These are phyloP conservation scores for Apodemus sylvaticus DNA, from an alignment of 2,113 vertebrate genomes.

Conservation along the genomic window DNA sequence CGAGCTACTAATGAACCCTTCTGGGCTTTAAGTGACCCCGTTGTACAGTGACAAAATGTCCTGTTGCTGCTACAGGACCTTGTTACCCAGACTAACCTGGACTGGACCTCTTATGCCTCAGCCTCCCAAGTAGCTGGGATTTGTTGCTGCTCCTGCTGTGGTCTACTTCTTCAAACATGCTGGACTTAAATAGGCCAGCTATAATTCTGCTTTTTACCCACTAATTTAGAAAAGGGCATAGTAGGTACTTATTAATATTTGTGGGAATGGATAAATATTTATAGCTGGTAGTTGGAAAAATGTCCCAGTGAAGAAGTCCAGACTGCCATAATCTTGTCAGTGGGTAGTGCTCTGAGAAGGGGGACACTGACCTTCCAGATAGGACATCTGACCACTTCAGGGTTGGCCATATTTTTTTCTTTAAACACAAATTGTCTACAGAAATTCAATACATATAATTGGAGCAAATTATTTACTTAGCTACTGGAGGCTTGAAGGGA, in stretches of 20 bases:
- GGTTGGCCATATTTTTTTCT: background rate
- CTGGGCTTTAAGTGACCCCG: background rate
- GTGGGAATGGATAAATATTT: constrained; percentile 24
- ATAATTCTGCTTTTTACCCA: background rate
- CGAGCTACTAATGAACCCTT: background rate
- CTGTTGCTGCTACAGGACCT: background rate
- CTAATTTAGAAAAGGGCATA: background rate
- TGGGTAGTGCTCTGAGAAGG: background rate
- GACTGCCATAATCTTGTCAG: background rate
- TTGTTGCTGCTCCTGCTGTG: background rate
- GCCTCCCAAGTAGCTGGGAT: background rate
- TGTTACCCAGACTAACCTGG: background rate
- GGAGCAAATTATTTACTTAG: background rate
- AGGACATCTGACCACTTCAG: background rate
- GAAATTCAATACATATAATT: background rate
- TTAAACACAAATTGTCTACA: constrained; percentile 2
- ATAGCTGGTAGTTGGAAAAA: background rate
- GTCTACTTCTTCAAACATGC: background rate
- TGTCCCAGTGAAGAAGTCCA: background rate
- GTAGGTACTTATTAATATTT: constrained; percentile 26
- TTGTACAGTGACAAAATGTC: background rate
- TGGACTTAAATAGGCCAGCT: background rate
- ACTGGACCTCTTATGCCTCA: background rate
- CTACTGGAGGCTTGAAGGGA: background rate
- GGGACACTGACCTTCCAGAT: background rate